These are phyloP conservation scores for Miniopterus natalensis DNA, from an alignment of 2,113 vertebrate species.

Conservation along the genomic window DNA sequence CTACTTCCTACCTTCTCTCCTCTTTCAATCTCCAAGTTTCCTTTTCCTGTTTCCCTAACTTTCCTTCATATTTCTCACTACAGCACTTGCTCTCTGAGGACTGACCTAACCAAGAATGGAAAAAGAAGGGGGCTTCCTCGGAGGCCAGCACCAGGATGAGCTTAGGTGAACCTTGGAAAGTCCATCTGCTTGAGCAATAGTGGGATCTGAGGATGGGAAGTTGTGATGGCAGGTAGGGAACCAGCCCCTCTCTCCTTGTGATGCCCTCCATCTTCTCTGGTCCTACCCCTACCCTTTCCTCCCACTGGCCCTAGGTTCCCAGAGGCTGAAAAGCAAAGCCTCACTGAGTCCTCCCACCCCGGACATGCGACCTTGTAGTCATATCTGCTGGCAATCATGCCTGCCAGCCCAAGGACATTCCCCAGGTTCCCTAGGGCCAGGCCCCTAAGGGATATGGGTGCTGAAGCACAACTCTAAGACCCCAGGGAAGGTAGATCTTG, in stretches of 20 bases:
- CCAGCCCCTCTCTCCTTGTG: neutral
- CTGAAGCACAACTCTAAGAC: neutral
- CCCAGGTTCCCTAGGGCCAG: rapidly evolving
- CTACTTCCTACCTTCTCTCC: neutral
- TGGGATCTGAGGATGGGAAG: neutral
- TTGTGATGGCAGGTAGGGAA: neutral
- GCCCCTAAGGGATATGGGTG: neutral
- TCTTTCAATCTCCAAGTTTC: neutral
- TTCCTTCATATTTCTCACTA: neutral
- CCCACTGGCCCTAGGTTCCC: neutral
- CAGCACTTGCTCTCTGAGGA: neutral
- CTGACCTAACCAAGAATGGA: neutral
- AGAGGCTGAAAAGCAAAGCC: neutral
- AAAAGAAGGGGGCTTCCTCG: neutral
- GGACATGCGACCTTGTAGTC: neutral
- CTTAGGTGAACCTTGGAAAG: neutral
- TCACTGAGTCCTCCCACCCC: neutral
- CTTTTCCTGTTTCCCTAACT: neutral
- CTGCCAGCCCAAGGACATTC: neutral
- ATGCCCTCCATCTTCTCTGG: neutral
- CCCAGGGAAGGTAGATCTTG: neutral
- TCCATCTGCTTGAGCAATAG: neutral
- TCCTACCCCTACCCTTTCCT: neutral
- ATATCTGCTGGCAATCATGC: neutral
- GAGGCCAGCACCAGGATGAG: neutral